Evolutionary conservation across 2,888 invertebrate genomes (phyloP).

Genomic region (Drosophila paramelanica): DNA sequence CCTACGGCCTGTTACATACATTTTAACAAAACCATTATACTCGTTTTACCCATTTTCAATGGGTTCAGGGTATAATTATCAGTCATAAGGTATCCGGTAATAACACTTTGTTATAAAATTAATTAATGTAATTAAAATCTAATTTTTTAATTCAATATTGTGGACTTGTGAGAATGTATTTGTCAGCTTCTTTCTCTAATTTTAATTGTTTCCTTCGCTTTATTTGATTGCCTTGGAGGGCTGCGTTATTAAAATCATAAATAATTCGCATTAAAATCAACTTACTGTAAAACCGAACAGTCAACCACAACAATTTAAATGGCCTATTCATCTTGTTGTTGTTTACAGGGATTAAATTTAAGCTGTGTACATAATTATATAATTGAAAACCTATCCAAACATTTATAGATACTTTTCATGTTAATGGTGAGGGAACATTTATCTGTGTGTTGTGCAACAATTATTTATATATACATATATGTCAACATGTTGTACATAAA

Average conservation of each 20-base stretch:
- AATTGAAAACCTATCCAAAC: conserved; percentile 7
- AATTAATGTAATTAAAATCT: too few species aligned
- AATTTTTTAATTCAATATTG: too few species aligned
- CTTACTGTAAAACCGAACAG: conserved; percentile 23
- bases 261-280: conserved; percentile 32
- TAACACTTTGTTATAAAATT: too few species aligned
- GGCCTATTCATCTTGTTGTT: background rate
- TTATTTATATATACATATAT: too few species aligned
- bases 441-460: background rate
- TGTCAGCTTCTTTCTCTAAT: background rate
- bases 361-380: conserved; percentile 9
- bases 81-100: too few species aligned
- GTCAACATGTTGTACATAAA: too few species aligned
- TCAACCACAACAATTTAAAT: conserved; percentile 7
- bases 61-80: too few species aligned
- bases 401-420: conserved; percentile 6
- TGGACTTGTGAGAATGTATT: background rate
- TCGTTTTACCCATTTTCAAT: too few species aligned
- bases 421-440: background rate
- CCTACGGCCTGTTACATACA: too few species aligned
- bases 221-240: background rate
- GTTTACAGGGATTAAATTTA: conserved; percentile 11
- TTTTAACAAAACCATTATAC: too few species aligned
- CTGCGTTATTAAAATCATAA: conserved; percentile 12
- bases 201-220: background rate